phyloP scores from a whole-genome alignment of 2,797 vertebrate genomes.

The Tamandua tetradactyla region DNA sequence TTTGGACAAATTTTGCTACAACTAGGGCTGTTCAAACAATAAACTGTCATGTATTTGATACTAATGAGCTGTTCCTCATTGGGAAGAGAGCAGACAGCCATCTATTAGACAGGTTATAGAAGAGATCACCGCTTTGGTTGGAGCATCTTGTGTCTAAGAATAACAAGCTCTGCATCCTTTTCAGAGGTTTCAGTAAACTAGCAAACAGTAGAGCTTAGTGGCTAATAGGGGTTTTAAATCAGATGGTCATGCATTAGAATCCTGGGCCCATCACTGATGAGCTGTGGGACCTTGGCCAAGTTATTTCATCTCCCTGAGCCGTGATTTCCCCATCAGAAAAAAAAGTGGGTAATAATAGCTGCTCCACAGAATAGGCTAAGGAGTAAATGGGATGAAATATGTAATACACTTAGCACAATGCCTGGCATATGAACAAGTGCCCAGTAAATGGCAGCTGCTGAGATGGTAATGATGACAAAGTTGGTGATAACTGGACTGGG shows the following conservation, averaged over 20 bases:
- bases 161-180: not conserved
- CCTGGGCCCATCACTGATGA: not conserved
- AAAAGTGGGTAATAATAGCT: not conserved
- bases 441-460: not conserved
- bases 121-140: not conserved
- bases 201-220: not conserved
- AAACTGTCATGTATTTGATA: not conserved
- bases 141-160: not conserved
- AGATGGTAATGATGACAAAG: not conserved
- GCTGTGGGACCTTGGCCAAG: not conserved
- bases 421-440: not conserved
- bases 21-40: not conserved
- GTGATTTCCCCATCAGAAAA: conserved; percentile 27
- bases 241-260: not conserved
- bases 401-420: not conserved
- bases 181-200: not conserved
- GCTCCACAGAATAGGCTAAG: not conserved
- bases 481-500: not conserved
- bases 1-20: not conserved
- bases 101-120: not conserved
- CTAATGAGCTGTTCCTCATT: not conserved
- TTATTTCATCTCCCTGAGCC: not conserved
- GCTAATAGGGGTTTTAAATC: not conserved
- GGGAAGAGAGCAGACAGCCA: not conserved
- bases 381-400: not conserved